phyloP scores from a whole-genome alignment of 2,797 vertebrate species.

The Diceros bicornis region DNA sequence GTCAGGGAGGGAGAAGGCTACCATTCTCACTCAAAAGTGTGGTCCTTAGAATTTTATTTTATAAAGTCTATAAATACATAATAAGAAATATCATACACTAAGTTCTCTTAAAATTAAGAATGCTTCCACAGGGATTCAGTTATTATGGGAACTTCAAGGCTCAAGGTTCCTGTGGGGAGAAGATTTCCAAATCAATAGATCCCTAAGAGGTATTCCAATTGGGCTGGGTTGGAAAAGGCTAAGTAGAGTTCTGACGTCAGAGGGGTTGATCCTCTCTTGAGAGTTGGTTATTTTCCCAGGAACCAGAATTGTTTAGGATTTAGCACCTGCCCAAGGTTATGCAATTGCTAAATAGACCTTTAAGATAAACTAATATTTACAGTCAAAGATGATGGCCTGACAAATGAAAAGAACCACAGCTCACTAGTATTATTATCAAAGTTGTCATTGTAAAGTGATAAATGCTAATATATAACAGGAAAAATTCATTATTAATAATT shows the following conservation, averaged over 20 bases:
- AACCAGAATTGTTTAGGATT: neutral
- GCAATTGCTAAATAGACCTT: neutral
- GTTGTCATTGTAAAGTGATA: neutral
- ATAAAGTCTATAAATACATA: neutral
- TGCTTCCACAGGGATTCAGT: neutral
- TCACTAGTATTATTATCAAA: neutral
- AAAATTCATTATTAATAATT: neutral
- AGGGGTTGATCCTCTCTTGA: neutral
- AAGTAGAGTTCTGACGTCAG: neutral
- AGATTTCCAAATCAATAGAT: constrained; percentile 18
- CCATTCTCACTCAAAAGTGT: neutral
- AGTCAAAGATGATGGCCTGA: neutral
- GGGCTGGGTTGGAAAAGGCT: neutral
- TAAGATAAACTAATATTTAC: constrained; percentile 10
- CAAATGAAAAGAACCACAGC: neutral
- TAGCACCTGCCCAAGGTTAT: neutral
- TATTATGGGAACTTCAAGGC: neutral
- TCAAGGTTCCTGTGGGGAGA: neutral
- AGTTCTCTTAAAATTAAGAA: constrained; percentile 32
- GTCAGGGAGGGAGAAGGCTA: neutral
- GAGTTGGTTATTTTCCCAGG: neutral
- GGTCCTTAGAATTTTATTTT: neutral
- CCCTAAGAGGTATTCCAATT: neutral
- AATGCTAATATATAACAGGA: neutral
- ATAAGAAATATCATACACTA: neutral